Percentiles rank a stretch among this genome's conserved stretches.
Evolutionary conservation across 2,113 vertebrate genomes (phyloP).

Genomic region (Heliornis fulica): DNA sequence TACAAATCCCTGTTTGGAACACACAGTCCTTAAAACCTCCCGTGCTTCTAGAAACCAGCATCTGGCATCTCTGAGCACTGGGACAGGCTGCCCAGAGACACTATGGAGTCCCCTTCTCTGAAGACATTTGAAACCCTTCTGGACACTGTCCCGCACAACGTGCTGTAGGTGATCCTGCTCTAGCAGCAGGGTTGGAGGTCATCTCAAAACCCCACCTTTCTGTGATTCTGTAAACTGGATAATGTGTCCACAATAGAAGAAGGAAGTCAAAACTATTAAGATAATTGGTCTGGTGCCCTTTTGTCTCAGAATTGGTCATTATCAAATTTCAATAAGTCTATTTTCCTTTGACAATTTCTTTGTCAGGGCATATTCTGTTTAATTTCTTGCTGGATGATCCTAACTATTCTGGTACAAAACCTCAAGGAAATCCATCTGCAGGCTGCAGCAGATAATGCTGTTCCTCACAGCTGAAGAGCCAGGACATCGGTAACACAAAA

Average conservation of each 20-base stretch:
- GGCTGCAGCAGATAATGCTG: not conserved
- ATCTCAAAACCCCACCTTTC: too few relatives aligned
- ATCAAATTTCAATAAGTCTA: not conserved
- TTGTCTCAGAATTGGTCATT: not conserved
- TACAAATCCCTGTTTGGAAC: not conserved
- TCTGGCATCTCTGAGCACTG: not conserved
- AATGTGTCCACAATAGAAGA: fast-evolving
- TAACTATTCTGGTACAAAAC: not conserved
- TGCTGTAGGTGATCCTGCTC: too few relatives aligned
- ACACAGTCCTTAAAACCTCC: not conserved
- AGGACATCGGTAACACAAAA: not conserved
- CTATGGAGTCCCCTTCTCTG: too few relatives aligned
- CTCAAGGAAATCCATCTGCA: not conserved
- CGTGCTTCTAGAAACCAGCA: not conserved
- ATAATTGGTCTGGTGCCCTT: not conserved
- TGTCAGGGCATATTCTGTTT: not conserved
- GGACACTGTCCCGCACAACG: too few relatives aligned
- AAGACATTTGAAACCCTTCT: too few relatives aligned
- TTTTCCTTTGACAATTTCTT: not conserved
- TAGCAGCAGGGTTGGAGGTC: too few relatives aligned
- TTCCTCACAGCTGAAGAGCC: not conserved
- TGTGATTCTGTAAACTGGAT: not conserved
- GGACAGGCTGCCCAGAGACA: too few relatives aligned
- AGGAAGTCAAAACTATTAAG: not conserved
- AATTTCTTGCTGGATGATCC: not conserved